Evolutionary conservation across 2,888 invertebrate genomes (phyloP).

Genomic region (Epirrita christyi): DNA sequence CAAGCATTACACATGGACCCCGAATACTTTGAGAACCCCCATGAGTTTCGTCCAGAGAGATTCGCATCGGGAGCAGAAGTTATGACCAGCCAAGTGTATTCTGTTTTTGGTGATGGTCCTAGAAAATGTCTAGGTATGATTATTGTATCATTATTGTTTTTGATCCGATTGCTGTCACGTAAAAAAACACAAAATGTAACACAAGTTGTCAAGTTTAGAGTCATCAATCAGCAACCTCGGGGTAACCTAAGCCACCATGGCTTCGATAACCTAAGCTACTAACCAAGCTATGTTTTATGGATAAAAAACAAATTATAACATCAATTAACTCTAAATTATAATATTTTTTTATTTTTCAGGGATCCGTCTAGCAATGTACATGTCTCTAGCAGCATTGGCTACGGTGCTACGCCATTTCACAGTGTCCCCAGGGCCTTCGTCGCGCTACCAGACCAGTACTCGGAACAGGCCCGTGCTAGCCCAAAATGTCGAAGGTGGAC

Average conservation of each 20-base stretch:
- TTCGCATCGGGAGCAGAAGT: slow-evolving; percentile 39
- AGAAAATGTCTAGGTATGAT: slow-evolving; percentile 46
- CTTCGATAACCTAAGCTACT: too few relatives aligned
- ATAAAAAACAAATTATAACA: too few relatives aligned
- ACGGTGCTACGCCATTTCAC: slow-evolving; percentile 25
- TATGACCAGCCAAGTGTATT: slow-evolving; percentile 37
- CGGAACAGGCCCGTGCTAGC: slow-evolving; percentile 22
- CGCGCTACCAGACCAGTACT: slow-evolving; percentile 12
- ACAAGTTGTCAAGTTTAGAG: too few relatives aligned
- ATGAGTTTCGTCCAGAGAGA: slow-evolving; percentile 49
- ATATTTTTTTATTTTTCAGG: slow-evolving; percentile 25
- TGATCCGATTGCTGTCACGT: too few relatives aligned
- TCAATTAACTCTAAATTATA: background rate
- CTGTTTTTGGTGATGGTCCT: slow-evolving; percentile 50
- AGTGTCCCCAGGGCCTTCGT: slow-evolving; percentile 24
- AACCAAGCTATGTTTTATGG: background rate
- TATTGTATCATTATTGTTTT: too few relatives aligned
- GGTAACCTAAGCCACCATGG: too few relatives aligned
- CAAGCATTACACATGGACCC: slow-evolving; percentile 50
- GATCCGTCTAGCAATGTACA: slow-evolving; percentile 22
- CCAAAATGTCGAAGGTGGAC: slow-evolving; percentile 28
- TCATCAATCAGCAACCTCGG: too few relatives aligned
- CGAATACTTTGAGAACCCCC: slow-evolving; percentile 47
- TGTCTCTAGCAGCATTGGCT: slow-evolving; percentile 29
- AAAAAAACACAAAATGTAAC: too few relatives aligned